Base-by-base conservation (phyloP, 2,888 invertebrate genomes). In the Loripinus fragilis region DNA sequence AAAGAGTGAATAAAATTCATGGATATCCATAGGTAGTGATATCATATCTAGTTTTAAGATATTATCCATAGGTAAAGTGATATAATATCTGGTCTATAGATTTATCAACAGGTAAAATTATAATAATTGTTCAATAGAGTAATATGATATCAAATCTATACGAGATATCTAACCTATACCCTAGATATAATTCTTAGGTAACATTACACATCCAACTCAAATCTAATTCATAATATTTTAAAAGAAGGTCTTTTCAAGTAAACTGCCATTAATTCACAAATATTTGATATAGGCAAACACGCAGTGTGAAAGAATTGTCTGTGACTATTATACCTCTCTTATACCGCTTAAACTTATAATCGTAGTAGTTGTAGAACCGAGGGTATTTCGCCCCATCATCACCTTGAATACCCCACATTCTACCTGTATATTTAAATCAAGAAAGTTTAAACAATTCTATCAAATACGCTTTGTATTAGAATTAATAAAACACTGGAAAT, bases 291-390 rank as follows among this genome's bases (percentile, higher is more conserved):
- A 71, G 52, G 41, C 23, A 33, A 66, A 66, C 66, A 66, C 42
- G 28, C 66, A 41, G 25, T 28, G 66, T 60, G 60, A 60, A 60
- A 60, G 60, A 33, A 28, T 30, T 33, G 8, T 2, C 20, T 60
- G 12, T 52, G 8, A 17, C 60, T 33, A 33, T 10, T 71, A 77
- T 84, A 84, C 84, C 84, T 84, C 84, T 60, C 42, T 77, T 74
- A 41, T 67, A 79, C 52, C 84, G 84, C 69, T 70, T 84, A 33
- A 77, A 75, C 71, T 77, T 77, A 72, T 84, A 74, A 72, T 80
- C 66, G 76, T 84, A 84, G 79, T 81, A 84, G 73, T 74, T 45
- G 76, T 80, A 78, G 72, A 25, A 83, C 3, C 76, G 73, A 64
- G 73, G 50, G 41, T 35, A 45, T 50, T 33, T 50, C 48, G 45